These are phyloP conservation scores for Myodes glareolus DNA, from an alignment of 2,113 vertebrate species.

Conservation along the genomic window DNA sequence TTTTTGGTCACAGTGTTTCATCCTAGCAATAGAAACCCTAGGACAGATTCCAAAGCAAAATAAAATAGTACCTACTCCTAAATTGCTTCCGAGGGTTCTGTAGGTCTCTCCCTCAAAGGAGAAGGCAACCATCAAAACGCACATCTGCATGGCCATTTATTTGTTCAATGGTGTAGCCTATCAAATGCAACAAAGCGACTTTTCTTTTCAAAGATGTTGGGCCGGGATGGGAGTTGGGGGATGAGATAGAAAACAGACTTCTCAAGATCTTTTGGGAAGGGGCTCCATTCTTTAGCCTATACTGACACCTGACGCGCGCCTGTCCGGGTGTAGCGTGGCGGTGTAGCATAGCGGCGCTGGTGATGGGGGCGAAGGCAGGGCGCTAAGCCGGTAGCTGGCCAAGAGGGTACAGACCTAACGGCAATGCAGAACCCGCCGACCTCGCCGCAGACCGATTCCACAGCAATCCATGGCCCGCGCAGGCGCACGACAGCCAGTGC, in stretches of 20 bases:
- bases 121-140: not conserved
- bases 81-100: not conserved
- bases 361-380: not conserved
- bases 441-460: fast-evolving
- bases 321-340: not conserved
- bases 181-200: too few relatives aligned
- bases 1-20: not conserved
- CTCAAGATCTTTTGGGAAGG: not conserved
- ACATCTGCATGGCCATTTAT: not conserved
- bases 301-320: not conserved
- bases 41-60: not conserved
- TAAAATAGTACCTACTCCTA: not conserved
- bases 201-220: not conserved
- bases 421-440: not conserved
- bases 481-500: not conserved
- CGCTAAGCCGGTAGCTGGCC: not conserved
- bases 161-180: not conserved
- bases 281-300: not conserved
- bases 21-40: not conserved
- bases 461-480: fast-evolving
- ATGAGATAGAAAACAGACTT: not conserved
- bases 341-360: not conserved
- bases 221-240: not conserved
- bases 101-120: not conserved
- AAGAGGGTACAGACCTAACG: not conserved